Base-by-base conservation (phyloP, 2,888 invertebrate species). In the Physocephala rufipes region DNA sequence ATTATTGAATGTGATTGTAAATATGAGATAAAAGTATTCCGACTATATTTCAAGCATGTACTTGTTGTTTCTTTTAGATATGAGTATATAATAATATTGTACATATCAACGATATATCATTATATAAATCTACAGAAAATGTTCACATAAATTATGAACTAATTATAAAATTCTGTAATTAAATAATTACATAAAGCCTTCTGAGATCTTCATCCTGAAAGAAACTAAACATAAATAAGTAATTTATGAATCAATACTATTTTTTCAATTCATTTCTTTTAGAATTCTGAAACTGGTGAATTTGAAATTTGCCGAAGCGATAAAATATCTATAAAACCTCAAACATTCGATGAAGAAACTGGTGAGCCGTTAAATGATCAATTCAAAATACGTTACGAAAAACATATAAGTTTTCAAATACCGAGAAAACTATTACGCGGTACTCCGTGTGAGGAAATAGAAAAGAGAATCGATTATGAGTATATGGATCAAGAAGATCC, bases 211-310 rank as follows among this genome's bases (percentile, higher is more conserved):
- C n/a, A n/a, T n/a, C n/a, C n/a, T n/a, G n/a, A n/a, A n/a, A n/a
- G n/a, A n/a, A n/a, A n/a, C n/a, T n/a, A n/a, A n/a, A n/a, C n/a
- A n/a, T n/a, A n/a, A n/a, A n/a, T n/a, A n/a, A n/a, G n/a, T n/a
- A n/a, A n/a, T n/a, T n/a, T n/a, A 36, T 36, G 9, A 36, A 36
- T 7, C 9, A 36, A n/a, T n/a, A n/a, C n/a, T n/a, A n/a, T 13
- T 62, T 30, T 12, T 62, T 19, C 7, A 19, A 19, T 19, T 59
- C 26, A 12, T 16, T 63, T 24, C 21, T 21, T 45, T 2, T n/a
- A 85, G 86, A 82, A 86, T 70, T 81, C 79, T 62, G 86, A 86
- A 80, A 86, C 86, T 13, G 86, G 86, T 2, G 86, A 86, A 74
- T 73, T 81, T 61, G 80, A 81, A 71, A 81, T 81, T 70, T 77